Base-by-base conservation (phyloP, 2,888 invertebrate genomes). In the Temnothorax unifasciatus region DNA sequence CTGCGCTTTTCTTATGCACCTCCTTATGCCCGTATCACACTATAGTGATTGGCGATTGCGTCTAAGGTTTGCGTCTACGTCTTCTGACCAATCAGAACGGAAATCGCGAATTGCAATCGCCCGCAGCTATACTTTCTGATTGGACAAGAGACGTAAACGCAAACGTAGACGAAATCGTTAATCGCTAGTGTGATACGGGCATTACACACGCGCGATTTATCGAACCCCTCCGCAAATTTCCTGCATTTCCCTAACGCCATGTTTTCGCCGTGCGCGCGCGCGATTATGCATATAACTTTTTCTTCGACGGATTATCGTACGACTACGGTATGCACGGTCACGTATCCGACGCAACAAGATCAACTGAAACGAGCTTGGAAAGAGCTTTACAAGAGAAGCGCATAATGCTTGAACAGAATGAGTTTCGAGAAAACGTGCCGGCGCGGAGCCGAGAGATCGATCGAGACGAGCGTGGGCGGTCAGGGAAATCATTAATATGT, bases 271-370 rank as follows among this genome's bases (percentile, higher is more conserved):
- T 15, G 18, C 50, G 47, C 47, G 18, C 38, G 34, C 47, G 34
- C 47, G 79, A 79, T 79, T 69, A 79, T 79, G 38, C 57, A 59
- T 61, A 68, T 47, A 50, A 29, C 71, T 81, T 81, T 81, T 71
- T 71, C 59, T 71, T 44, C 47, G 79, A 81, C 34, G 79, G 79
- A 81, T 81, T 71, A 81, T 71, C 69, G 59, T 34, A 38, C 21
- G 34, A 38, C 29, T 69, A 50, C 21, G 47, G 47, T 59, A 79
- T 79, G 79, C 79, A 9, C 69, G 47, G 59, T 69, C 79, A 79
- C 79, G 79, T 69, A 69, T 69, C 18, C 59, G 50, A 76, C 75
- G 79, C 79, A 81, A 81, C 79, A 71, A 81, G 79, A 81, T 81
- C 71, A 71, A 21, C 71, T n/a, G 59, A 61, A 81, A 69, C 54